phyloP scores from a whole-genome alignment of 2,888 invertebrate genomes.

The Agriotes lineatus region DNA sequence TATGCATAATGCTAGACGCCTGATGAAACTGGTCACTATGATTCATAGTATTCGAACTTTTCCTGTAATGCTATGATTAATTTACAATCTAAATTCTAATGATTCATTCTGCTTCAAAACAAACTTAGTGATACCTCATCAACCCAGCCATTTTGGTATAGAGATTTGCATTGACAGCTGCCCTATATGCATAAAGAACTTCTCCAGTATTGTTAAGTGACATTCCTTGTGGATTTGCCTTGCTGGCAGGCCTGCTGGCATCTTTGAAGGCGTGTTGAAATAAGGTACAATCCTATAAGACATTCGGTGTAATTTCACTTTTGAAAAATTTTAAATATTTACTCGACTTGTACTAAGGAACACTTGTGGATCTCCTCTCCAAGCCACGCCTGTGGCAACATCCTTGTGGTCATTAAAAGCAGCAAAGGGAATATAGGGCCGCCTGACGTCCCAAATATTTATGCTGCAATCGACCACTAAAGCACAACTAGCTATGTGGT shows the following conservation, averaged over 20 bases:
- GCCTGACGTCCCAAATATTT: constrained; percentile 96
- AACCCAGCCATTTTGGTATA: constrained; percentile 60
- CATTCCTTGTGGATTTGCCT: constrained; percentile 92
- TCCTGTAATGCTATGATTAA: no score
- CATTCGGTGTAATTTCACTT: no score
- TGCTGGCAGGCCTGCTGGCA: constrained; percentile 88
- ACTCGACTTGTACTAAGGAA: constrained; percentile 92
- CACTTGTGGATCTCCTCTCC: constrained; percentile 88
- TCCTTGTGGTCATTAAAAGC: constrained; percentile 96
- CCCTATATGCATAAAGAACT: constrained; percentile 76
- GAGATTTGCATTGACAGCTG: constrained; percentile 67
- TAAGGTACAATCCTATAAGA: constrained; percentile 82
- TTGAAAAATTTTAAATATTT: constrained; percentile 59
- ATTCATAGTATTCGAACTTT: constrained; percentile 66
- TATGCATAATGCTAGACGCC: constrained; percentile 73
- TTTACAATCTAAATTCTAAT: not conserved
- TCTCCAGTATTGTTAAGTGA: constrained; percentile 85
- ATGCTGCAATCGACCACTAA: constrained; percentile 94
- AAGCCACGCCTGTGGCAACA: constrained; percentile 94
- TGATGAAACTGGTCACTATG: constrained; percentile 74
- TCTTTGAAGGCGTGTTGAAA: constrained; percentile 92
- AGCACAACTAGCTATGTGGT: constrained; percentile 95
- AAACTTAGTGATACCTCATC: no score
- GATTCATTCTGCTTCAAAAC: no score
- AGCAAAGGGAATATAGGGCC: constrained; percentile 96